phyloP scores from a whole-genome alignment of 2,113 vertebrate genomes.

The Tautogolabrus adspersus region DNA sequence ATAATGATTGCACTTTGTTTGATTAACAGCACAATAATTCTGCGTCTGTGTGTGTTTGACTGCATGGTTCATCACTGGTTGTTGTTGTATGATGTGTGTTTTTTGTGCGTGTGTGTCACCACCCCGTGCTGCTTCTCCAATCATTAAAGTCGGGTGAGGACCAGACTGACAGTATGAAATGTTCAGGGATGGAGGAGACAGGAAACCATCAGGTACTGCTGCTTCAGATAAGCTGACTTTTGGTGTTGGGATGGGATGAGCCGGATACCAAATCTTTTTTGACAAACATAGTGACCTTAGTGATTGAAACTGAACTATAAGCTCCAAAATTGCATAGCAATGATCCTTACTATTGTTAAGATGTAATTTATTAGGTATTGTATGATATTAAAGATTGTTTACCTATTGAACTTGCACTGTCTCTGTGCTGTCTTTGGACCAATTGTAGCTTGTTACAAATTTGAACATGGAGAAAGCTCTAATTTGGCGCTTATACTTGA shows the following conservation, averaged over 20 bases:
- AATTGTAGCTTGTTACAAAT: not conserved
- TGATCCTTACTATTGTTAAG: not conserved
- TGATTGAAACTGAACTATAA: too few species aligned
- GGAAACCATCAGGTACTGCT: conserved; percentile 90
- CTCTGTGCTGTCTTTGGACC: not conserved
- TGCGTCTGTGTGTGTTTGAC: conserved; percentile 68
- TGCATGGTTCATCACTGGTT: conserved; percentile 78
- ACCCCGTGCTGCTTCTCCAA: conserved; percentile 79
- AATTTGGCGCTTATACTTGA: not conserved
- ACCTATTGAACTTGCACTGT: not conserved
- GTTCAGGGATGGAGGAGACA: conserved; percentile 87
- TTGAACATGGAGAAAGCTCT: not conserved
- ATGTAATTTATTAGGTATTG: not conserved
- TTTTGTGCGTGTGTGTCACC: conserved; percentile 43
- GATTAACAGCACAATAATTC: conserved; percentile 76
- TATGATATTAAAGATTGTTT: not conserved
- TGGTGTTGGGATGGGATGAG: conserved; percentile 11
- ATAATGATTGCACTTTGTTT: conserved; percentile 62
- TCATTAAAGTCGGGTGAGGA: conserved; percentile 91
- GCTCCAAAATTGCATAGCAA: not conserved
- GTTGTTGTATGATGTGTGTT: conserved; percentile 70
- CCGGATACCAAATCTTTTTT: conserved; percentile 16
- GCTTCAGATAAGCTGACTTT: conserved; percentile 41
- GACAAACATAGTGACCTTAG: not conserved
- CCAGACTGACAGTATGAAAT: conserved; percentile 89